A percentile compares a stretch with the other conserved stretches of the same genome.
Evolutionary conservation across 2,113 vertebrate genomes (phyloP).

Genomic region (Apeltes quadracus): DNA sequence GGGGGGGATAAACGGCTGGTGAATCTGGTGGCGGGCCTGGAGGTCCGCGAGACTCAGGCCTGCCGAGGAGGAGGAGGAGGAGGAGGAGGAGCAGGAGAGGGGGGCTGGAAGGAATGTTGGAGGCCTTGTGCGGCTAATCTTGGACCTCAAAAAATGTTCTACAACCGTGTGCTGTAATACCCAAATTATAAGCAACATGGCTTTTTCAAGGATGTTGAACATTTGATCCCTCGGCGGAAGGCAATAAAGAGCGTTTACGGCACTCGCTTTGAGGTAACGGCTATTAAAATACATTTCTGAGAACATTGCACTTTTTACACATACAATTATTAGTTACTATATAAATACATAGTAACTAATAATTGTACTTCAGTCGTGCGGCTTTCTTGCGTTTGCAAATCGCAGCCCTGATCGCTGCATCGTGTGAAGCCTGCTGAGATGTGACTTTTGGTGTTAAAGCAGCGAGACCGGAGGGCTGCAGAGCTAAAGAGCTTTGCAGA

Average conservation of each 20-base stretch:
- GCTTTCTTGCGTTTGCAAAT: slow-evolving; percentile 46
- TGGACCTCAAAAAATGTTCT: not conserved
- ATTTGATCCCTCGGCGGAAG: not conserved
- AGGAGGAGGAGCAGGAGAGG: slow-evolving; percentile 76
- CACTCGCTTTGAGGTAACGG: not conserved
- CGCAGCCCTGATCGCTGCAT: slow-evolving; percentile 23
- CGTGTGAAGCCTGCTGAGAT: slow-evolving; percentile 42
- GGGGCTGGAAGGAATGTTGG: slow-evolving; percentile 73
- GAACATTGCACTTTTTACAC: not conserved
- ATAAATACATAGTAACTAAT: slow-evolving; percentile 2
- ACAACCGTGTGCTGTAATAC: not conserved
- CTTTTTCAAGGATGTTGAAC: not conserved
- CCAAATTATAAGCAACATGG: not conserved
- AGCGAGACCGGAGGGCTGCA: slow-evolving; percentile 24
- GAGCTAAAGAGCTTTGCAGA: slow-evolving; percentile 64
- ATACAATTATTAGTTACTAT: not conserved
- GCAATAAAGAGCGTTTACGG: not conserved
- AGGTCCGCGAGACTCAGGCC: slow-evolving; percentile 79
- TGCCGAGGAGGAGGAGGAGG: slow-evolving; percentile 66
- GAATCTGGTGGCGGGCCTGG: slow-evolving; percentile 65
- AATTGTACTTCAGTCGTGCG: slow-evolving; percentile 13
- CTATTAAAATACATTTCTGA: not conserved
- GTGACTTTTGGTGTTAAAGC: slow-evolving; percentile 50
- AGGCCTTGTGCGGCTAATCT: slow-evolving; percentile 74
- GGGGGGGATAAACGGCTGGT: slow-evolving; percentile 18